These are phyloP conservation scores for Sprattus sprattus DNA, from an alignment of 2,113 vertebrate species.

Conservation along the genomic window DNA sequence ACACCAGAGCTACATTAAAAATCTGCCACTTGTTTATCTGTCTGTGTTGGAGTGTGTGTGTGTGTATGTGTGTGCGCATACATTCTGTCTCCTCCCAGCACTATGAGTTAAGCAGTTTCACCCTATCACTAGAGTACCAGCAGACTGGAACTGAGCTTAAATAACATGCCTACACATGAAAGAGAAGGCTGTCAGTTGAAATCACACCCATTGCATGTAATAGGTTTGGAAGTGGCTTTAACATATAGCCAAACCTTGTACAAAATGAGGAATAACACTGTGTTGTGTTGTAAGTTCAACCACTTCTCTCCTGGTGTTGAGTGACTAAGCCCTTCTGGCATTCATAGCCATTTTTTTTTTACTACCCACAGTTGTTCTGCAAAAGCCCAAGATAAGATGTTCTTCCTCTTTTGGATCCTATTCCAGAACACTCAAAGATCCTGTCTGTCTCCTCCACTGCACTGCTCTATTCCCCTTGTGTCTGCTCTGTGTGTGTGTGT, in stretches of 20 bases:
- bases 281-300: not conserved
- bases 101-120: not conserved
- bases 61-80: not conserved
- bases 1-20: too few relatives aligned
- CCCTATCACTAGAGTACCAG: too few relatives aligned
- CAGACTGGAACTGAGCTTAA: not conserved
- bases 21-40: too few relatives aligned
- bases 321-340: not conserved
- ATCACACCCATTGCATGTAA: not conserved
- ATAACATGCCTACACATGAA: not conserved
- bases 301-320: not conserved
- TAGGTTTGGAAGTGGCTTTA: not conserved
- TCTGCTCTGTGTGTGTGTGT: too few relatives aligned
- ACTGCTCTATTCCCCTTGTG: not conserved
- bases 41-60: conserved; percentile 6
- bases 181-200: not conserved
- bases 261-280: not conserved
- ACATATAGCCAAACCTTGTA: not conserved
- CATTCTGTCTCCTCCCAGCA: too few relatives aligned
- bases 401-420: not conserved
- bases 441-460: not conserved
- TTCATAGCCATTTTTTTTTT: not conserved
- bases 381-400: not conserved
- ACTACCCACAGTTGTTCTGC: conserved; percentile 5
- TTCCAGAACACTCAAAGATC: not conserved